Evolutionary conservation across 2,888 invertebrate genomes (phyloP), one percentile per base, ranked within the genome.

Genomic region (Geotrupes spiniger): DNA sequence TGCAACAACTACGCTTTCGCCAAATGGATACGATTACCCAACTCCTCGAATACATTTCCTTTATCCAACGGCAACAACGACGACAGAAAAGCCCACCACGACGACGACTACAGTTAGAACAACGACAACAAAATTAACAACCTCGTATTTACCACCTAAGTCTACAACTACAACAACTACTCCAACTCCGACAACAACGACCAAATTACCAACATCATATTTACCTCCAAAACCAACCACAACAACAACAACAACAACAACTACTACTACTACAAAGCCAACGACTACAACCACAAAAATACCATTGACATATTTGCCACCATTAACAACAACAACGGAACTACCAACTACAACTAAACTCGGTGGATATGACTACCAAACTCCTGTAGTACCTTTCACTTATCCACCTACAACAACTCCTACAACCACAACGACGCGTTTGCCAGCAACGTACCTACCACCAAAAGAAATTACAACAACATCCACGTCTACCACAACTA

Each of bases 221-320:
- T 27, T 28, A 2, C 16, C 41, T 27, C 2, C n/a, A n/a, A n/a
- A n/a, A n/a, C n/a, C 11, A 27, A 40, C 5, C 10, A 26, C 27
- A 14, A 10, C 26, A 12, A 25, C n/a, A 6, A 28, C 9, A 4
- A 41, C 28, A 4, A 28, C 27, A 2, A 27, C 26, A 29, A 29
- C 42, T 12, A 14, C 31, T 27, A 29, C 28, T 29, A 31, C 29
- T 4, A 2, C 14, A 11, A 29, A 8, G 11, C 28, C 42, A n/a
- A 42, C 28, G 29, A 31, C 10, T 9, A 42, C 42, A 29, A 29
- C 42, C 11, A 29, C 42, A 16, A 31, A 8, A 5, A 42, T 10
- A 31, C 17, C 28, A 8, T 14, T 28, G 1, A n/a, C 10, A 41
- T 21, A 12, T 12, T n/a, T 27, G 9, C 15, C 40, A 15, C 40